Evolutionary conservation across 2,113 vertebrate species (phyloP).

Genomic region (Apodemus speciosus): DNA sequence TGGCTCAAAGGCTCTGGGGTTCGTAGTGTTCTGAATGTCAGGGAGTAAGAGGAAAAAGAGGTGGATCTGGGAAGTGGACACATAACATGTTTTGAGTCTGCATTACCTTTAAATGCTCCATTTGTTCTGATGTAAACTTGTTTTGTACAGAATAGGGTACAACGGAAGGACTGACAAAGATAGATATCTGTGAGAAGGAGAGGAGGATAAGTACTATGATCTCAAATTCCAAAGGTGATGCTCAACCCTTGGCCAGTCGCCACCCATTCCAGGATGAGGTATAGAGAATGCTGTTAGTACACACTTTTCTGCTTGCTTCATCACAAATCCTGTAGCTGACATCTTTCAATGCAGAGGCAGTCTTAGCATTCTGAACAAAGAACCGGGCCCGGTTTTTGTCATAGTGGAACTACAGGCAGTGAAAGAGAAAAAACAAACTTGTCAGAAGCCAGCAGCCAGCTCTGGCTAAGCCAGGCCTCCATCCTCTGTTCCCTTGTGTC

Average conservation of each 20-base stretch:
- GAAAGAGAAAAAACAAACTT: conserved; percentile 75
- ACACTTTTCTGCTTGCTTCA: conserved; percentile 83
- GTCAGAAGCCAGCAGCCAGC: neutral
- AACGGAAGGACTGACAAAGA: conserved; percentile 43
- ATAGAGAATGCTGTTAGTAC: neutral
- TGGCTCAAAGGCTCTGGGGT: neutral
- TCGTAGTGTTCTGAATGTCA: neutral
- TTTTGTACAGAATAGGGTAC: conserved; percentile 52
- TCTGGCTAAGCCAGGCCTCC: neutral
- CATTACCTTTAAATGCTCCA: conserved; percentile 81
- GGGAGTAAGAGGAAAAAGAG: neutral
- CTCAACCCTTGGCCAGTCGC: neutral
- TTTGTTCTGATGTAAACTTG: conserved; percentile 62
- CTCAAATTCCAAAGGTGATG: neutral
- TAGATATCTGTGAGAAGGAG: conserved; percentile 67
- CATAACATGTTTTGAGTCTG: neutral
- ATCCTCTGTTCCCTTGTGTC: neutral
- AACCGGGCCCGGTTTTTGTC: conserved; percentile 85
- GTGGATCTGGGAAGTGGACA: neutral
- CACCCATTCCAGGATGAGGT: neutral
- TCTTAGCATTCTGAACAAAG: conserved; percentile 84
- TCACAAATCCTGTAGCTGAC: conserved; percentile 87
- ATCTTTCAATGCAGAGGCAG: conserved; percentile 86
- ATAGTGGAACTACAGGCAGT: conserved; percentile 86
- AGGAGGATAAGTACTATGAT: neutral